These are phyloP conservation scores for Corythucha ciliata DNA, from an alignment of 2,888 invertebrate species.

Conservation along the genomic window DNA sequence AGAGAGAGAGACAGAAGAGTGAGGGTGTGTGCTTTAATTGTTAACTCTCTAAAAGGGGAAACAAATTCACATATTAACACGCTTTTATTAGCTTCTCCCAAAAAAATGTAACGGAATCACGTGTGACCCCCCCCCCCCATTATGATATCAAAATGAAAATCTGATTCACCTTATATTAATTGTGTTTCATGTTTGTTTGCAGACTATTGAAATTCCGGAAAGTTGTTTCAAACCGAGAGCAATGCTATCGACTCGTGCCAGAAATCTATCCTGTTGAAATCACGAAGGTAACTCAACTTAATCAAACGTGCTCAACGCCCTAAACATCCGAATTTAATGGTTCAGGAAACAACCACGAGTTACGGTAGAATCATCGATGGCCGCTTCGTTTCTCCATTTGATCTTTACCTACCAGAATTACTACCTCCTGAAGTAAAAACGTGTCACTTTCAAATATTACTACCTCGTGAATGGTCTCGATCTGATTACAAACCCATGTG, in stretches of 20 bases:
- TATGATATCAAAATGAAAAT: too few species aligned
- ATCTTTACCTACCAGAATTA: slow-evolving; percentile 70
- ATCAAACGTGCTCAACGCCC: background rate
- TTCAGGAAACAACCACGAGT: slow-evolving; percentile 7
- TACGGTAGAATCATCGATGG: slow-evolving; percentile 60
- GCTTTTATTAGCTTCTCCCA: too few species aligned
- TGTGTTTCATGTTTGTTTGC: slow-evolving; percentile 42
- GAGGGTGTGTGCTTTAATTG: too few species aligned
- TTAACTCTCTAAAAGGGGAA: too few species aligned
- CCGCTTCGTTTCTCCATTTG: slow-evolving; percentile 76
- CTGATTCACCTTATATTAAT: too few species aligned
- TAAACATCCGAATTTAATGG: background rate
- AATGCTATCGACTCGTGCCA: slow-evolving; percentile 71
- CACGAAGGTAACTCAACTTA: slow-evolving; percentile 55
- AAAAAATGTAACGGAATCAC: too few species aligned
- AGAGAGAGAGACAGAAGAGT: too few species aligned
- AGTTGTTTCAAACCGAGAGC: slow-evolving; percentile 70
- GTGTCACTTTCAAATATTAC: slow-evolving; percentile 73
- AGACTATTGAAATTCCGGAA: slow-evolving; percentile 88
- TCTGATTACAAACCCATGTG: slow-evolving; percentile 69
- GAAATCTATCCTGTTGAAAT: slow-evolving; percentile 76
- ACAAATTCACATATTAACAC: too few species aligned
- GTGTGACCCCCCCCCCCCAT: too few species aligned
- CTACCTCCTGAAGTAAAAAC: slow-evolving; percentile 73
- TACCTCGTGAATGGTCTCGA: slow-evolving; percentile 70